Evolutionary conservation across 2,888 invertebrate genomes (phyloP).

Genomic region (Frankliniella intonsa): DNA sequence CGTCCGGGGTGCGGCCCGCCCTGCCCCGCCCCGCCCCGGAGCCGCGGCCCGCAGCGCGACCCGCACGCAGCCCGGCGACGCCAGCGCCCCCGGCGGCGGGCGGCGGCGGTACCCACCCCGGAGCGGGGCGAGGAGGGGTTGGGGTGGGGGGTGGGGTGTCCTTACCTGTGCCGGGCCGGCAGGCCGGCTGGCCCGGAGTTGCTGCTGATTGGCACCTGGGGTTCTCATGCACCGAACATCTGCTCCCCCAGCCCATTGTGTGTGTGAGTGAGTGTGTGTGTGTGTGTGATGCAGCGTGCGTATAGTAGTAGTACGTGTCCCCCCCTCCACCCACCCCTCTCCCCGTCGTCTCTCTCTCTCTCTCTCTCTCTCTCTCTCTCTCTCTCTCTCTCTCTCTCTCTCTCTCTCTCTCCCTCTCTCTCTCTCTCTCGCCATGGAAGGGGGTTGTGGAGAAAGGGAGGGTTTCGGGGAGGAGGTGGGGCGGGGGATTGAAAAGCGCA

Average conservation of each 20-base stretch:
- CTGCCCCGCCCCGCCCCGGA: background rate
- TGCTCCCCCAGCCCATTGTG: conserved; percentile 15
- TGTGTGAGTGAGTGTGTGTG: background rate
- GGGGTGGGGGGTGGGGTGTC: background rate
- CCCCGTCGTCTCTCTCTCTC: no score
- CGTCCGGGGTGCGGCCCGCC: background rate
- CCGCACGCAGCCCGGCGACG: conserved; percentile 7
- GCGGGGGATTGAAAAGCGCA: conserved; percentile 16
- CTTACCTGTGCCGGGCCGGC: background rate
- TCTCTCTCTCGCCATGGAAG: no score
- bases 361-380: no score
- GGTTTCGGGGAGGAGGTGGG: background rate
- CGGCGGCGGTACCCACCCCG: background rate
- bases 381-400: no score
- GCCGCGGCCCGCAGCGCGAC: background rate
- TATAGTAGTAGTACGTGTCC: background rate
- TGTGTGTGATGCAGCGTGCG: background rate
- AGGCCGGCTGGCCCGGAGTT: background rate
- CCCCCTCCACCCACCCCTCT: background rate
- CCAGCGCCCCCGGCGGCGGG: background rate
- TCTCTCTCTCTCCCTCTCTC: no score
- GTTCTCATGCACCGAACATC: conserved; percentile 24
- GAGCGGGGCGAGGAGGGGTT: background rate
- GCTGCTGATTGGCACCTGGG: conserved; percentile 25
- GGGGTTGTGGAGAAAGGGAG: background rate